Evolutionary conservation across 2,113 vertebrate species (phyloP).

Genomic region (Pandion haliaetus): DNA sequence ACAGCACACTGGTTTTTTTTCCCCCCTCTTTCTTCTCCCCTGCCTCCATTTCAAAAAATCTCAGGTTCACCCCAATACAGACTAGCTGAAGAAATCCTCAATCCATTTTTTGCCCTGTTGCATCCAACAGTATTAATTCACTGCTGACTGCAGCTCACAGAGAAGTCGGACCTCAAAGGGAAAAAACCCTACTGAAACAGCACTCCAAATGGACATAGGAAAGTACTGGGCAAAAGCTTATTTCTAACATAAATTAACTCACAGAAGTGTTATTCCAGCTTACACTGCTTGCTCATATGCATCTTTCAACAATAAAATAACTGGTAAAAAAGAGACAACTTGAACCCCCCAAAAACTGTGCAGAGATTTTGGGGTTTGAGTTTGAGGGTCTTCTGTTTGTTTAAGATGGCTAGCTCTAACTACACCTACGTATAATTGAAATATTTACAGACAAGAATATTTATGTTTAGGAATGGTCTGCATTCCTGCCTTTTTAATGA

Average conservation of each 20-base stretch:
- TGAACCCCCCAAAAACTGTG: background rate
- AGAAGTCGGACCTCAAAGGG: background rate
- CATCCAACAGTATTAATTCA: background rate
- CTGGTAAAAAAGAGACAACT: background rate
- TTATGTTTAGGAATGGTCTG: background rate
- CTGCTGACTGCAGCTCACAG: conserved; percentile 23
- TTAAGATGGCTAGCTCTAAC: background rate
- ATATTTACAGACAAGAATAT: background rate
- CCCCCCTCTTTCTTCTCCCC: background rate
- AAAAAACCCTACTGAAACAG: background rate
- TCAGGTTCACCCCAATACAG: background rate
- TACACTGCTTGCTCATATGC: background rate
- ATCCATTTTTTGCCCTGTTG: background rate
- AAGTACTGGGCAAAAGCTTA: background rate
- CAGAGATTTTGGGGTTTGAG: background rate
- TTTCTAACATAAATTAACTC: background rate
- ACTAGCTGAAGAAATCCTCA: background rate
- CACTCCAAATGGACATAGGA: background rate
- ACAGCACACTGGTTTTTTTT: background rate
- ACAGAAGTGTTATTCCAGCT: background rate
- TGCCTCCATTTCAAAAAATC: background rate
- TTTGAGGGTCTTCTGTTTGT: background rate
- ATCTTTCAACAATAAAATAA: background rate
- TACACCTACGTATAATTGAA: background rate
- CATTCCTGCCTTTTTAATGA: background rate